Base-by-base conservation (phyloP, 2,888 invertebrate species). In the Mythimna loreyi region DNA sequence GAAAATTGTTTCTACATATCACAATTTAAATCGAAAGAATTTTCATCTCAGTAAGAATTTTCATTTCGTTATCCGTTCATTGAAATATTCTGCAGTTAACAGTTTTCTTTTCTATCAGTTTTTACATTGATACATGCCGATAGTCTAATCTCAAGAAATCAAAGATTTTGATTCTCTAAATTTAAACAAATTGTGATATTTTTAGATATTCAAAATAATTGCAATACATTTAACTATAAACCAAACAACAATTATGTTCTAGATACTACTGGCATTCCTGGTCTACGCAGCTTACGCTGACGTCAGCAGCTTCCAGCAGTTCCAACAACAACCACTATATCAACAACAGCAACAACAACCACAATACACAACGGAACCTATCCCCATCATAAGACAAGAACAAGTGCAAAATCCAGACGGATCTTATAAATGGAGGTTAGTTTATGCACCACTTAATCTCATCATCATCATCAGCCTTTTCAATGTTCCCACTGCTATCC, bases 351-450 rank as follows among this genome's bases (percentile, higher is more conserved):
- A 83, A 36, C 87, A 87, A 33, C 90, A 91, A 49, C 91, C 90
- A 53, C 87, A 87, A 50, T 95, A 96, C 53, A 90, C 94, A 0
- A 96, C 96, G 5, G 97, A 97, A 75, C 97, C 96, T 1, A 96
- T 97, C 43, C 97, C 97, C 19, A 97, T 97, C 69, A 92, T 97
- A 57, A 91, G 96, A 66, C 97, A 97, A 89, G 97, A 97, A 79
- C 97, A 97, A 83, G 96, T 97, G 85, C 96, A 97, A 25, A 97
- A 97, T 84, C 97, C 96, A 40, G 97, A 97, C 90, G 97, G 97
- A 75, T 97, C 97, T 64, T 97, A 97, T 82, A 96, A 96, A 85
- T 96, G 94, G 92, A 96, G 94, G 96, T 96, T 53, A 83, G 84
- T 76, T 16, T 33, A n/a, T 23, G 16, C 3, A 2, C 16, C 6